phyloP scores from a whole-genome alignment of 2,888 invertebrate species.

The Oxyteleia sp. region DNA sequence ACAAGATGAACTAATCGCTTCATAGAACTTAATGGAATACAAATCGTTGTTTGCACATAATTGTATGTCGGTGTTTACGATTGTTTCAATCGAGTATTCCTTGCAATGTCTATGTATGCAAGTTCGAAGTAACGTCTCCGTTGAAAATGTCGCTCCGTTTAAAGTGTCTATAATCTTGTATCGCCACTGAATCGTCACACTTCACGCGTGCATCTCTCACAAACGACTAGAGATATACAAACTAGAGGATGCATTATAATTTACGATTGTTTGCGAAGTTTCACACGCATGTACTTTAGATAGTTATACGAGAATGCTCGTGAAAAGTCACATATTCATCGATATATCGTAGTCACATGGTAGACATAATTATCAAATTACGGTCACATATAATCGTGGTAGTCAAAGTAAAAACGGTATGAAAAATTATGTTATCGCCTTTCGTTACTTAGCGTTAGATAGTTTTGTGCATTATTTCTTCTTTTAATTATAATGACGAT shows the following conservation, averaged over 20 bases:
- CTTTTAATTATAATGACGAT: constrained; percentile 1
- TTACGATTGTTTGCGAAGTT: constrained; percentile 67
- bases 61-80: constrained; percentile 13
- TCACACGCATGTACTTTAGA: constrained; percentile 51
- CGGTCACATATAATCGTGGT: constrained; percentile 83
- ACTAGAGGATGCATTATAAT: constrained; percentile 76
- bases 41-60: constrained; percentile 33
- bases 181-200: constrained; percentile 64
- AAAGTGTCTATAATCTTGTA: constrained; percentile 57
- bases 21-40: background rate
- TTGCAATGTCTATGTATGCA: background rate
- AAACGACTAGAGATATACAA: constrained; percentile 80
- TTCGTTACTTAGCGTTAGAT: constrained; percentile 84
- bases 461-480: constrained; percentile 33
- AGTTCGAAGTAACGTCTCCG: background rate
- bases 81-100: constrained; percentile 16
- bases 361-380: constrained; percentile 80
- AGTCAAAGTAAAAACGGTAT: constrained; percentile 87
- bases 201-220: constrained; percentile 66
- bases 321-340: constrained; percentile 51
- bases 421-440: constrained; percentile 86
- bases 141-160: constrained; percentile 6
- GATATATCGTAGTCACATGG: constrained; percentile 68
- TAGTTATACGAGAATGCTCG: constrained; percentile 65
- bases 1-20: too few species aligned